Evolutionary conservation across 2,113 vertebrate genomes (phyloP).

Genomic region (Hippopotamus amphibius): DNA sequence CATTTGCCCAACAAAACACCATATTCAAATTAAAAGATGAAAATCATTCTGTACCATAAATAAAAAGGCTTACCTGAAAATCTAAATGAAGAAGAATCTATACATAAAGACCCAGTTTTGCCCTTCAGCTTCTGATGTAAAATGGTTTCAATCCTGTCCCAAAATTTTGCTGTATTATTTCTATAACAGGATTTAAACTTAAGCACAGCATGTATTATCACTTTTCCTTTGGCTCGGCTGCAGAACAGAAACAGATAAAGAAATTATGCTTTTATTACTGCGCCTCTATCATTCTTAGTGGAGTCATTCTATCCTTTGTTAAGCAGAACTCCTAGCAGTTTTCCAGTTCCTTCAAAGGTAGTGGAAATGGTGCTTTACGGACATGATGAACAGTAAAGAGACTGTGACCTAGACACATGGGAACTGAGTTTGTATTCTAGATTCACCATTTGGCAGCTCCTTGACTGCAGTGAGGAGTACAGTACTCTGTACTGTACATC

Average conservation of each 20-base stretch:
- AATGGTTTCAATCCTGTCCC: slow-evolving; percentile 69
- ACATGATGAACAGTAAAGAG: background rate
- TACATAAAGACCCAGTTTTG: slow-evolving; percentile 78
- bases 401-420: background rate
- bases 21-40: slow-evolving; percentile 47
- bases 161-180: slow-evolving; percentile 79
- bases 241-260: slow-evolving; percentile 76
- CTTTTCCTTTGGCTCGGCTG: slow-evolving; percentile 82
- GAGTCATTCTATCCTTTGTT: background rate
- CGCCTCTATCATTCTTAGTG: background rate
- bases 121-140: slow-evolving; percentile 80
- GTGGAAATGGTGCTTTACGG: background rate
- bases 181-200: slow-evolving; percentile 84
- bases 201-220: slow-evolving; percentile 83
- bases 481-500: background rate
- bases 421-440: background rate
- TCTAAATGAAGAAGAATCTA: slow-evolving; percentile 82
- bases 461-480: background rate
- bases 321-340: background rate
- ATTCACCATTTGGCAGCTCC: background rate
- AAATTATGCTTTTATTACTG: background rate
- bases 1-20: background rate
- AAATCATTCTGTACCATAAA: background rate
- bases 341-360: background rate
- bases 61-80: slow-evolving; percentile 84